Base-by-base conservation (phyloP, 2,797 vertebrate species). In the Varecia variegata region DNA sequence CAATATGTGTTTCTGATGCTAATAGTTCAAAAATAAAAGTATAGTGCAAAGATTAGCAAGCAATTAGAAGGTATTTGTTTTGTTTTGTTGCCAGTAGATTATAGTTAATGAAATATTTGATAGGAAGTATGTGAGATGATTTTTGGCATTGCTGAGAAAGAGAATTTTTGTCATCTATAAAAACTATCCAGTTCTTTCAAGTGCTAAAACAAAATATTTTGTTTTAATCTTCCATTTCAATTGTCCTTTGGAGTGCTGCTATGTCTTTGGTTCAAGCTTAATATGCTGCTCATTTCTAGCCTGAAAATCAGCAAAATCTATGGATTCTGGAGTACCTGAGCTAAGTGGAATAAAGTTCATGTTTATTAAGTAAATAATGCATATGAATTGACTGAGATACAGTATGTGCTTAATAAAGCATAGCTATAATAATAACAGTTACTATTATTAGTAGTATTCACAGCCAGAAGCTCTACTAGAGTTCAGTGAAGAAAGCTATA, bases 11-110 rank as follows among this genome's bases (percentile, higher is more conserved):
- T 87, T 67, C 40, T n/a, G 35, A 20, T 62, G 50, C 80, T 18
- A 70, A 92, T 38, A 20, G 20, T 30, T 71, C 97, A 95, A 67
- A 94, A 1, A 88, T 25, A 90, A 88, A 86, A 76, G 5, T 74
- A 32, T 4, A 35, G 4, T 35, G 27, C 45, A 38, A 20, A 2
- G 7, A 60, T 14, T 14, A 71, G 70, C 9, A 60, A n/a, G 2
- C 21, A 80, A 1, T 56, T 54, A 62, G 13, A 81, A 67, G 1
- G 9, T 56, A 68, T 40, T 73, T 35, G 7, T 70, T 32, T 73
- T 50, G 8, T 15, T 86, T 74, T 82, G 15, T 74, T 94, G 21
- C 25, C 27, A 83, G 52, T 2, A 77, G 10, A 52, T 86, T 65
- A 80, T 14, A 54, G 20, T 60, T 81, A 58, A 83, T n/a, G 27